Conservation (phyloP, 1,140 invertebrate species). For the Megalonaias nervosa region DNA sequence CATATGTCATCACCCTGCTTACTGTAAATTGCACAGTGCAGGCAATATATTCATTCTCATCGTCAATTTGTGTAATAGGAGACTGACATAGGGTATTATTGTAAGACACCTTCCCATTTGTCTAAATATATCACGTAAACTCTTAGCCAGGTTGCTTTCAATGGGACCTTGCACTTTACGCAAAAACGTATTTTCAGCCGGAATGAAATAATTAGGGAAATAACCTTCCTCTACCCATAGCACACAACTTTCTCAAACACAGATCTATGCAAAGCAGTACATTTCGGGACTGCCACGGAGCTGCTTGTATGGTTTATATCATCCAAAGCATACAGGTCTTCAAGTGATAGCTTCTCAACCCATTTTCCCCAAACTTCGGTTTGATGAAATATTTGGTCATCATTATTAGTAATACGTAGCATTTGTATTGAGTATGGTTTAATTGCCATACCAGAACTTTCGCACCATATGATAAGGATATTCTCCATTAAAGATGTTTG, state of each 20-base stretch:
- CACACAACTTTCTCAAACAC: constrained; percentile 2
- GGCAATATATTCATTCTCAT: too few relatives aligned
- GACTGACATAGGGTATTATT: too few relatives aligned
- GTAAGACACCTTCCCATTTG: too few relatives aligned
- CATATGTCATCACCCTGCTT: too few relatives aligned
- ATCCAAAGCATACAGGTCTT: constrained; percentile 9
- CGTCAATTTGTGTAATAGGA: too few relatives aligned
- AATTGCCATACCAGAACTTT: too few relatives aligned
- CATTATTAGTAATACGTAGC: constrained; percentile 7
- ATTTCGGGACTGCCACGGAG: background rate
- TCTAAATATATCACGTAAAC: too few relatives aligned
- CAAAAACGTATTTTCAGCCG: constrained; percentile 2
- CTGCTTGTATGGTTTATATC: background rate
- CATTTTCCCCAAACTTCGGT: background rate
- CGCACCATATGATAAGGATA: too few relatives aligned
- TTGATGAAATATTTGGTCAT: constrained; percentile 9
- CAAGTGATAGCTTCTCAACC: background rate
- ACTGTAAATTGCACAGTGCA: too few relatives aligned
- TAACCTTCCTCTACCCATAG: background rate
- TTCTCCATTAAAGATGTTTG: too few relatives aligned
- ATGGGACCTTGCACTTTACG: background rate
- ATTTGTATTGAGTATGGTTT: too few relatives aligned
- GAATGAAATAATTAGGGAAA: constrained; percentile 8
- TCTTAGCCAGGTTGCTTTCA: too few relatives aligned
- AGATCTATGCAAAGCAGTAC: constrained; percentile 1